phyloP scores from a whole-genome alignment of 53 echinoderm and acorn worm species.

The Henricia sp. region DNA sequence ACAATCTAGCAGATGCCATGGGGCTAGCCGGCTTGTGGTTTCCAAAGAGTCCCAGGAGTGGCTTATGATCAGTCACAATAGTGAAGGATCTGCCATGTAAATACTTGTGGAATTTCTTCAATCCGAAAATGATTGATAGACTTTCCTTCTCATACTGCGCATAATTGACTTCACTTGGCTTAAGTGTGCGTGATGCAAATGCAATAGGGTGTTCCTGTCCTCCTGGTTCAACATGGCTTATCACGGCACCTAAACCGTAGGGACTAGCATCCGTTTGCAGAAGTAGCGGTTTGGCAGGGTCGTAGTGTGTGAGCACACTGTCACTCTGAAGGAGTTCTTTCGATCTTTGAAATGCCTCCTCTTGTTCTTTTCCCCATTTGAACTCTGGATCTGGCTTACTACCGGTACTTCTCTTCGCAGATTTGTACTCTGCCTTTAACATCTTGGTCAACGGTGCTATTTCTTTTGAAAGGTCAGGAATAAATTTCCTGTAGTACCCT shows the following conservation, averaged over 20 bases:
- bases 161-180: too few species aligned
- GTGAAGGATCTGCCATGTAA: too few species aligned
- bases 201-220: too few species aligned
- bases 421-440: slow-evolving; percentile 51
- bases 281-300: slow-evolving; percentile 32
- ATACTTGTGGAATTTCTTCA: too few species aligned
- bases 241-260: background rate
- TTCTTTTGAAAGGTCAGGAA: slow-evolving; percentile 28
- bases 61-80: too few species aligned
- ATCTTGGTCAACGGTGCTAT: slow-evolving; percentile 42
- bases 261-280: slow-evolving; percentile 13
- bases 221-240: too few species aligned
- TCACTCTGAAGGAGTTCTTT: slow-evolving; percentile 4
- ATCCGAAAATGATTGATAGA: too few species aligned
- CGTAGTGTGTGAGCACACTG: slow-evolving; percentile 31
- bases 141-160: too few species aligned
- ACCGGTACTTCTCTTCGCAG: background rate
- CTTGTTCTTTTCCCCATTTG: slow-evolving; percentile 57
- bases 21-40: too few species aligned
- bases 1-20: too few species aligned
- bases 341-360: slow-evolving; percentile 22
- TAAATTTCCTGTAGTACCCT: slow-evolving; percentile 56
- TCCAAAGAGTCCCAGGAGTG: too few species aligned
- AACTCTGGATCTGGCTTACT: slow-evolving; percentile 28
- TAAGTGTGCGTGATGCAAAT: background rate